Base-by-base conservation (phyloP, 2,113 vertebrate species). In the Cynopterus brachyotis region DNA sequence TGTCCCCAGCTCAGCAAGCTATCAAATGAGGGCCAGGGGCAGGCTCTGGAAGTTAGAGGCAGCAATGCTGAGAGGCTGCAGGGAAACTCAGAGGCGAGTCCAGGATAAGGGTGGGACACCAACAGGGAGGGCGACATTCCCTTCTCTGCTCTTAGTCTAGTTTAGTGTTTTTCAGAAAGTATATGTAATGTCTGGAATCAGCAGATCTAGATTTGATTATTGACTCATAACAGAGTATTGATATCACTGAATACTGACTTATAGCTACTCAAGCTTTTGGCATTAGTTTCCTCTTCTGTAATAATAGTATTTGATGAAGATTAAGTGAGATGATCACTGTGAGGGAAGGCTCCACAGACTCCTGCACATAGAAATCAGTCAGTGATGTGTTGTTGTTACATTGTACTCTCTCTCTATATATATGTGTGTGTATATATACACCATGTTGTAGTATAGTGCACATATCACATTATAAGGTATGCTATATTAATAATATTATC, bases 321-420 rank as follows among this genome's bases (percentile, higher is more conserved):
- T 6, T 13, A 17, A 5, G 9, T 16, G 66, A 80, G 72, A 12
- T 1, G 3, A 12, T 17, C 30, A 28, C 40, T 5, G 26, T 2
- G 8, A 26, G 35, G 62, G 55, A 64, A 28, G 20, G 59, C 5
- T 55, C 45, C 57, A n/a, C 22, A 73, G 45, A 26, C 10, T 35
- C 64, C 16, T 19, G 22, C 20, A 66, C 12, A 2, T 1, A 40
- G 32, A 80, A 69, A 26, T n/a, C 78, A 75, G 82, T 57, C 37
- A 4, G 0, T 0, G 8, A 47, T n/a, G n/a, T 15, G 17, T 0
- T n/a, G 37, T 1, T 32, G 30, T 37, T 78, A 57, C 4, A 9
- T 1, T 78, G 17, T 30, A 57, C 20, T 47, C 3, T 12, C 30
- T 32, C 26, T n/a, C 6, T 50, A 30, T 17, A 24, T 64, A 16